phyloP scores from a whole-genome alignment of 2,888 invertebrate species.

The Tachystola acroxantha region DNA sequence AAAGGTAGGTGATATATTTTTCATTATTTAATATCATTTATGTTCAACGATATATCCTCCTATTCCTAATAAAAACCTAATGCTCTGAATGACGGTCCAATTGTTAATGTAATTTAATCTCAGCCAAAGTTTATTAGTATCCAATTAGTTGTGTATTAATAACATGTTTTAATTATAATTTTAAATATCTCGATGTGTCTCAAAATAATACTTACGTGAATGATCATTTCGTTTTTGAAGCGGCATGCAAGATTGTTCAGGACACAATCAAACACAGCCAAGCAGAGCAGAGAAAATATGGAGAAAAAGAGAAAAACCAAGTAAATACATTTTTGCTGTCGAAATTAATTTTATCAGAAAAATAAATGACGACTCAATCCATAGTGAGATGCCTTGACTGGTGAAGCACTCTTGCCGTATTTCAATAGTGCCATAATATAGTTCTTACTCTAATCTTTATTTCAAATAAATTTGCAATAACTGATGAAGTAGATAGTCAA shows the following conservation, averaged over 20 bases:
- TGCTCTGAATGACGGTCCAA: constrained; percentile 17
- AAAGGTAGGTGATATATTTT: constrained; percentile 50
- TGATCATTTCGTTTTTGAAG: constrained; percentile 84
- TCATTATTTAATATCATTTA: constrained; percentile 21
- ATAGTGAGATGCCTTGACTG: constrained; percentile 69
- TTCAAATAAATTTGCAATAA: constrained; percentile 4
- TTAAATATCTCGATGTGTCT: constrained; percentile 62
- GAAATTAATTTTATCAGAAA: constrained; percentile 72
- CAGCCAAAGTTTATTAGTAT: background rate
- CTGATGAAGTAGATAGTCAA: constrained; percentile 44
- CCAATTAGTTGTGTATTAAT: constrained; percentile 1
- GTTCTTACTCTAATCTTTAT: background rate
- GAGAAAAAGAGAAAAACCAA: constrained; percentile 87
- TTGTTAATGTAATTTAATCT: constrained; percentile 5
- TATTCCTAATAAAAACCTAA: constrained; percentile 21
- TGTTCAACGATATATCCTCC: constrained; percentile 23
- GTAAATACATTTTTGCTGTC: constrained; percentile 81
- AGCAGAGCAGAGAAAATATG: constrained; percentile 90
- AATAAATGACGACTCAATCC: constrained; percentile 72
- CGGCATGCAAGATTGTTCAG: constrained; percentile 87
- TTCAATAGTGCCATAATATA: constrained; percentile 7
- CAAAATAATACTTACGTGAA: constrained; percentile 87
- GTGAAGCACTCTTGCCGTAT: constrained; percentile 17
- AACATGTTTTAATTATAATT: constrained; percentile 17
- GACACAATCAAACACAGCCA: constrained; percentile 90